Percentiles rank a stretch among this genome's conserved stretches.
Evolutionary conservation across 2,888 invertebrate genomes (phyloP).

Genomic region (Atethmia centrago): DNA sequence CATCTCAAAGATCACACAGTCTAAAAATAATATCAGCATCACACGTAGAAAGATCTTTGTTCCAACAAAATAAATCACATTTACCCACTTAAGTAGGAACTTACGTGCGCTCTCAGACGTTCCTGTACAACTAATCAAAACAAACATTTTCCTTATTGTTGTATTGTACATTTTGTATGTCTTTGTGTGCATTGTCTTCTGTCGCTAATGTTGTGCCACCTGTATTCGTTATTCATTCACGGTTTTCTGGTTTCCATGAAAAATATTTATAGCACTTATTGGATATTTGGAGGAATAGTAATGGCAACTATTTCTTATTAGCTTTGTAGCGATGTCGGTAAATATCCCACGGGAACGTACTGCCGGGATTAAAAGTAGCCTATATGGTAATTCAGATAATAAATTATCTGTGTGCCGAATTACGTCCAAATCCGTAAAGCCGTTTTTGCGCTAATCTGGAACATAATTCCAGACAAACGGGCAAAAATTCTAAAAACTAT

Average conservation of each 20-base stretch:
- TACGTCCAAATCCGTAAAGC: too few relatives aligned
- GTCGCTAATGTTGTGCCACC: constrained; percentile 17
- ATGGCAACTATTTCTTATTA: neutral
- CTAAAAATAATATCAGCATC: constrained; percentile 30
- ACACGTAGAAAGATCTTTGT: constrained; percentile 46
- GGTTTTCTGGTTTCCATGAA: neutral
- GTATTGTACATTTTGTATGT: constrained; percentile 30
- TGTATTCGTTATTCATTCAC: constrained; percentile 8
- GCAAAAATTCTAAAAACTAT: too few relatives aligned
- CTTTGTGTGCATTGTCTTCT: constrained; percentile 28
- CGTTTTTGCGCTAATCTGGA: too few relatives aligned
- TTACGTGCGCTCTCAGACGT: constrained; percentile 59
- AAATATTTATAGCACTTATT: neutral
- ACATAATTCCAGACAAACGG: too few relatives aligned
- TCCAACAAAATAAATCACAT: constrained; percentile 71
- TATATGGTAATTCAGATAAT: too few relatives aligned
- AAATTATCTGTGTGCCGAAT: too few relatives aligned
- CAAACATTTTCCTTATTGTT: constrained; percentile 66
- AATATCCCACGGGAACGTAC: too few relatives aligned
- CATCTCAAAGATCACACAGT: constrained; percentile 15
- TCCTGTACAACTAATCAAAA: constrained; percentile 71
- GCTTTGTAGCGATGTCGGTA: too few relatives aligned
- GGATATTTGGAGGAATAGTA: neutral
- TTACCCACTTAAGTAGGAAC: constrained; percentile 67
- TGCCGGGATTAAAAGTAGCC: too few relatives aligned